These are phyloP conservation scores for Aricia agestis DNA, from an alignment of 1,140 invertebrate genomes.

Conservation along the genomic window DNA sequence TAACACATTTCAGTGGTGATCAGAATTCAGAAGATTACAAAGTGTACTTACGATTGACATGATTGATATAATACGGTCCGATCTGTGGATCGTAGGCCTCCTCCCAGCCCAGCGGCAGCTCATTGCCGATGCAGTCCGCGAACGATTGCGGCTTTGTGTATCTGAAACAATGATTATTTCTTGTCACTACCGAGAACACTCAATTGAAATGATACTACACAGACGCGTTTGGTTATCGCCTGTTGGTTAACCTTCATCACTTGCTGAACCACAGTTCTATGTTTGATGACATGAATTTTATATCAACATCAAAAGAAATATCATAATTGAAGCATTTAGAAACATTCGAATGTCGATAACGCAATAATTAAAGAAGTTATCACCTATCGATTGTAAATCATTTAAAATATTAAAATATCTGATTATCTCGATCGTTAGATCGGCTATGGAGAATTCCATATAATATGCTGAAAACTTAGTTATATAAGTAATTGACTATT, in stretches of 20 bases:
- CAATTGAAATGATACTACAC: slow-evolving; percentile 29
- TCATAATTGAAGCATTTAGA: not conserved
- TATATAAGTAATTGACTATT: slow-evolving; percentile 1
- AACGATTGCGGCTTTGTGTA: slow-evolving; percentile 97
- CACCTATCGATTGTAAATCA: not conserved
- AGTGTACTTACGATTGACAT: slow-evolving; percentile 91
- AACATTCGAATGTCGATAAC: not conserved
- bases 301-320: no score
- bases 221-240: slow-evolving; percentile 21
- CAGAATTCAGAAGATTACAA: not conserved
- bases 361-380: not conserved
- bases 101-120: slow-evolving; percentile 97
- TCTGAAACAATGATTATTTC: slow-evolving; percentile 80
- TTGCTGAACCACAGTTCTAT: not conserved
- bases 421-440: not conserved
- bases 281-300: no score
- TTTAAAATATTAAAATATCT: not conserved
- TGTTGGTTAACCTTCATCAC: not conserved
- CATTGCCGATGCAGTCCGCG: slow-evolving; percentile 98
- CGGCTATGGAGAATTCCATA: not conserved
- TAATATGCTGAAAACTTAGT: not conserved
- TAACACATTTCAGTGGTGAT: no score
- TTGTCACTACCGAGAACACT: slow-evolving; percentile 33
- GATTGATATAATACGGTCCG: slow-evolving; percentile 97
- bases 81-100: slow-evolving; percentile 94